Evolutionary conservation across 2,888 invertebrate species (phyloP).

Genomic region (Archips crataeganus): DNA sequence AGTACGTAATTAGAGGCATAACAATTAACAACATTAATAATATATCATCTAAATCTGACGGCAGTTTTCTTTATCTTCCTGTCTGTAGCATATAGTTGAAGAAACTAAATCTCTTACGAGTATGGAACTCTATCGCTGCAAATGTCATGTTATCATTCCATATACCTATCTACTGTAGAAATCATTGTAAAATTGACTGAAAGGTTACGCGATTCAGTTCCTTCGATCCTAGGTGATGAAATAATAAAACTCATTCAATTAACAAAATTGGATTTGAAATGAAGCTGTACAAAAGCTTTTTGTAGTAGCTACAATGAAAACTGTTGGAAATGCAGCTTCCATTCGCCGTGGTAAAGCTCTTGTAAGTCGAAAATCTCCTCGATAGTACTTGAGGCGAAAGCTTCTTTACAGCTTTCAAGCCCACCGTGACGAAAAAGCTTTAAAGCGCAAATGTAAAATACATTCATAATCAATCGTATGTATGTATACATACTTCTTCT

Average conservation of each 20-base stretch:
- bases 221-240: neutral
- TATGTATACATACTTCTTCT: too few species aligned
- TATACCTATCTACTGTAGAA: too few species aligned
- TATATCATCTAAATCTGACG: too few species aligned
- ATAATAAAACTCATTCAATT: neutral
- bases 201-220: too few species aligned
- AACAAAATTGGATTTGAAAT: constrained; percentile 4
- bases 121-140: too few species aligned
- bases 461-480: neutral
- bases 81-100: too few species aligned
- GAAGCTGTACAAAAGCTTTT: neutral
- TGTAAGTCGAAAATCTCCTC: constrained; percentile 33
- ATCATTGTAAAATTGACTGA: too few species aligned
- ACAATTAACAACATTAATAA: too few species aligned
- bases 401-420: constrained; percentile 27
- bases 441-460: neutral
- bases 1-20: too few species aligned
- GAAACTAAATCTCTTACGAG: too few species aligned
- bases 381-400: constrained; percentile 21
- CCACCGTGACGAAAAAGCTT: constrained; percentile 24
- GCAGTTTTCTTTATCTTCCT: too few species aligned
- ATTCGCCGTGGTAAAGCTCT: constrained; percentile 29
- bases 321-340: constrained; percentile 26
- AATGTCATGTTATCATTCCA: too few species aligned
- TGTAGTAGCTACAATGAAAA: constrained; percentile 8